A percentile compares a stretch with the other conserved stretches of the same genome.
phyloP scores from a whole-genome alignment of 2,888 invertebrate species.

The Drosophila prostipennis region DNA sequence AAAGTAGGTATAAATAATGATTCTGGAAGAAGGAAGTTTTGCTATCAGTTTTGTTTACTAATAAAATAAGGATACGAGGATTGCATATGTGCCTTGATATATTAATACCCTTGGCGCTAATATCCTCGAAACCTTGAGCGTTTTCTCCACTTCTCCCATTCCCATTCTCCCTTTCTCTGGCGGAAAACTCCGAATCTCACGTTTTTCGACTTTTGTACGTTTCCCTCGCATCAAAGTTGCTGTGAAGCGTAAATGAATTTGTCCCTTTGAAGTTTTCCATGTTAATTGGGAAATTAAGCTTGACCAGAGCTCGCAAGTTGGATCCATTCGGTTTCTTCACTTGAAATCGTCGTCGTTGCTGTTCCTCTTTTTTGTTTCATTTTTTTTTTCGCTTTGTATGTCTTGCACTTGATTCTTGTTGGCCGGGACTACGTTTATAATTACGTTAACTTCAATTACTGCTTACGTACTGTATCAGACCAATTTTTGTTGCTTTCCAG shows the following conservation, averaged over 20 bases:
- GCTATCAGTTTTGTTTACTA: conserved; percentile 10
- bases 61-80: conserved; percentile 21
- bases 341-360: conserved; percentile 22
- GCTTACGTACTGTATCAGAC: conserved; percentile 72
- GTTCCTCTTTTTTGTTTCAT: neutral
- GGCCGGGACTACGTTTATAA: conserved; percentile 59
- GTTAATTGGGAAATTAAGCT: conserved; percentile 67
- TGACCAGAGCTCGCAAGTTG: conserved; percentile 18
- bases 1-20: too few relatives aligned
- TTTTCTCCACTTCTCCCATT: conserved; percentile 22
- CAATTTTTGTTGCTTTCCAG: conserved; percentile 51
- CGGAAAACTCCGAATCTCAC: conserved; percentile 34
- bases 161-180: conserved; percentile 15
- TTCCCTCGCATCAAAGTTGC: conserved; percentile 25
- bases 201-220: conserved; percentile 42
- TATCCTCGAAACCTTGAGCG: conserved; percentile 73
- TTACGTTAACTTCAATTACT: conserved; percentile 76
- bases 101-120: conserved; percentile 57
- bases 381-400: conserved; percentile 5
- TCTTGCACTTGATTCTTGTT: conserved; percentile 40
- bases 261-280: conserved; percentile 46
- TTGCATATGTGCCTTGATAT: conserved; percentile 11
- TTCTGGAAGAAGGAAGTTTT: too few relatives aligned
- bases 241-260: conserved; percentile 54
- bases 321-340: conserved; percentile 20